Evolutionary conservation across 2,797 vertebrate species (phyloP), one percentile per base, ranked within the genome.

Genomic region (Heterohyrax brucei): DNA sequence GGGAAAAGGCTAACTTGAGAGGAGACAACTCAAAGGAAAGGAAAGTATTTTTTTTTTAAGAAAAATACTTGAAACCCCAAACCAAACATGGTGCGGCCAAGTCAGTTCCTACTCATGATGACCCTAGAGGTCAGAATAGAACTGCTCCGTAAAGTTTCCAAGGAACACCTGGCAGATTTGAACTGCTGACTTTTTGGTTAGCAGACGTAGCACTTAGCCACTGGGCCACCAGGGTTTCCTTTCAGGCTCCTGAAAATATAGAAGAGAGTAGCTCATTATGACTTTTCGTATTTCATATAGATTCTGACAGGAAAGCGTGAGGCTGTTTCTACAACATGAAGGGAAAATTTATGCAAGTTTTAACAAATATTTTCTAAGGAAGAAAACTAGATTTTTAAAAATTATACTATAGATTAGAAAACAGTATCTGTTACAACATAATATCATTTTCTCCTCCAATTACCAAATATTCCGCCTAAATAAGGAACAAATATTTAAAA

Each of bases 1-100:
- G 89, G 89, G 81, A 95, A 94, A 94, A 44, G 28, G 12, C 82
- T 59, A 83, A 82, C 44, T 92, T 44, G 46, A 91, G 79, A 93
- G 10, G 19, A 66, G 46, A 79, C 13, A 33, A 94, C 53, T 14
- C 64, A 9, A 48, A 75, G 10, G 22, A 44, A 61, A 83, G 68
- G 7, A 7, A 53, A 76, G 53, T 4, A 7, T 28, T 68, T 78
- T 39, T 62, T 10, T 46, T 22, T 48, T 24, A 0, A 18, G 39
- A 39, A 22, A 16, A 73, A 30, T 88, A 96, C 28, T 22, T 80
- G 39, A 39, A 39, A 39, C 39, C 39, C 39, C 39, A 39, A 2
- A 39, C 39, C 39, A 39, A 39, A 39, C 39, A 39, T 39, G 39
- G 39, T 39, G 39, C 39, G 39, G 39, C 39, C 39, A 39, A 39